Conservation (phyloP, 1,140 invertebrate genomes). For the Pemphigus obesinymphae region DNA sequence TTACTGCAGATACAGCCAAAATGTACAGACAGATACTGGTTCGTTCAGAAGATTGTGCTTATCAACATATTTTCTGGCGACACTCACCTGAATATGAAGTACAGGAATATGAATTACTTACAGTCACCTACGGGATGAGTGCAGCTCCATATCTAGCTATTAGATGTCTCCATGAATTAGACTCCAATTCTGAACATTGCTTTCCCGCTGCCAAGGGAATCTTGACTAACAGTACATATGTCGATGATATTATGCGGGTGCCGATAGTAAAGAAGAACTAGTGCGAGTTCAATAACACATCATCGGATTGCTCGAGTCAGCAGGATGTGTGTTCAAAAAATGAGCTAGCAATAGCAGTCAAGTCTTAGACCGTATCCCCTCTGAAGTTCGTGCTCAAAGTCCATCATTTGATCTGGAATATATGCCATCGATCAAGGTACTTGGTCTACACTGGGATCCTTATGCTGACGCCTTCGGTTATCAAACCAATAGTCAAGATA, state of each 20-base stretch:
- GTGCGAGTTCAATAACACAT: not conserved
- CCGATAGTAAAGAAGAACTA: conserved; percentile 35
- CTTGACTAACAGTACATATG: no score
- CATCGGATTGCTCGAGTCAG: no score
- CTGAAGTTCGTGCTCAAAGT: not conserved
- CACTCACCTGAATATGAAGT: conserved; percentile 44
- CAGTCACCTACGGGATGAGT: no score
- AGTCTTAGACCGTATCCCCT: conserved; percentile 30
- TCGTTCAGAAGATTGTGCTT: no score
- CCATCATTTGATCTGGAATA: not conserved
- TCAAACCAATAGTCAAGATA: not conserved
- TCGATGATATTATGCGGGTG: conserved; percentile 50
- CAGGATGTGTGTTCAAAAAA: no score
- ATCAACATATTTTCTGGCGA: conserved; percentile 47
- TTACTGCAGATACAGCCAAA: no score
- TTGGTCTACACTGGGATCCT: conserved; percentile 32
- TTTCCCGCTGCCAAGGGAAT: no score
- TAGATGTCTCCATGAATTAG: no score
- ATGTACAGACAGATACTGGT: no score
- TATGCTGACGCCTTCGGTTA: not conserved
- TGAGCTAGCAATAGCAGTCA: not conserved
- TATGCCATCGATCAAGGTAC: not conserved
- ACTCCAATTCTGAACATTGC: no score
- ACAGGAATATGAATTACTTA: no score
- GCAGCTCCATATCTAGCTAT: no score